Conservation (phyloP, 2,113 vertebrate species). For the Pogonocichla stellata region DNA sequence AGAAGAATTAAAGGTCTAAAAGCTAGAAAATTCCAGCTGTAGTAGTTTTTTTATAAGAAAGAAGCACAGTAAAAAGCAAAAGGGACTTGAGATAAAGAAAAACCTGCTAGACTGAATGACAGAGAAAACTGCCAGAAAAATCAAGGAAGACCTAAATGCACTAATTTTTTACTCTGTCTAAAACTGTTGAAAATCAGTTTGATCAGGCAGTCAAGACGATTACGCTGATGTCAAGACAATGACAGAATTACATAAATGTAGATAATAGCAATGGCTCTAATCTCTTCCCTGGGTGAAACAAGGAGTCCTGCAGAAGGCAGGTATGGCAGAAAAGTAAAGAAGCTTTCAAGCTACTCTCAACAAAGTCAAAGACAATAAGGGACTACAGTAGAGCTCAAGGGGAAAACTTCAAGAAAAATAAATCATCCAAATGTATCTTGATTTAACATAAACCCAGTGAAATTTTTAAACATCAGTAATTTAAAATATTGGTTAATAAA, state of each 20-base stretch:
- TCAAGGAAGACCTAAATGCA: neutral
- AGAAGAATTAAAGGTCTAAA: neutral
- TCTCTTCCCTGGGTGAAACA: neutral
- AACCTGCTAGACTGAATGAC: neutral
- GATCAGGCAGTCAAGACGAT: constrained; percentile 61
- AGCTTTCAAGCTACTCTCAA: neutral
- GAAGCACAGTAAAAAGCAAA: neutral
- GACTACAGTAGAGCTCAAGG: neutral
- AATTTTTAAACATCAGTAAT: neutral
- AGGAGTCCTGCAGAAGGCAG: neutral
- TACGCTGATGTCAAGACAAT: constrained; percentile 4
- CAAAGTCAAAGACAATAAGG: neutral
- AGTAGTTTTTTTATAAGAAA: neutral
- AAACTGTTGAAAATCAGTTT: constrained; percentile 54
- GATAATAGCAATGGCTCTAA: neutral
- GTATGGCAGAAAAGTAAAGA: neutral
- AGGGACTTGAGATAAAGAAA: neutral
- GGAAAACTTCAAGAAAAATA: neutral
- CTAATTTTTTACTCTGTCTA: constrained; percentile 48
- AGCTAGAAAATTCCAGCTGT: neutral
- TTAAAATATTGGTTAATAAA: neutral
- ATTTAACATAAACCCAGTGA: neutral
- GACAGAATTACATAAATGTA: constrained; percentile 56
- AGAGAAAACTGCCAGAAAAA: constrained; percentile 38
- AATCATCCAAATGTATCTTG: neutral